Evolutionary conservation across 2,888 invertebrate genomes (phyloP).

Genomic region (Malachius bipustulatus): DNA sequence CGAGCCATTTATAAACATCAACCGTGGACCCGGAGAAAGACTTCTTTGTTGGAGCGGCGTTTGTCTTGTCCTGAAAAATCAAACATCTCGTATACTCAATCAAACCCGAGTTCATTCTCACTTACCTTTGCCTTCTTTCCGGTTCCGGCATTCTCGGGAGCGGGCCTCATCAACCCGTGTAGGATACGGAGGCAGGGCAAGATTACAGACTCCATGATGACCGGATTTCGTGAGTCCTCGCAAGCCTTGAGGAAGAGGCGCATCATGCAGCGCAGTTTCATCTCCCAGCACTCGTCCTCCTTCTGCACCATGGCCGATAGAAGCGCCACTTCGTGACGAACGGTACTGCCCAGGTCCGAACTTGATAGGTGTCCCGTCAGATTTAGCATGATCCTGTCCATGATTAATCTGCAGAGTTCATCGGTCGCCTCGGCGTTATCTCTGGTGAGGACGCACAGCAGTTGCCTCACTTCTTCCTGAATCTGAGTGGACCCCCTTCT

Average conservation of each 20-base stretch:
- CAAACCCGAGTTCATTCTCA: slow-evolving; percentile 7
- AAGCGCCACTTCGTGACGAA: slow-evolving; percentile 81
- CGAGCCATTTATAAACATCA: slow-evolving; percentile 62
- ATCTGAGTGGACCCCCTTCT: slow-evolving; percentile 69
- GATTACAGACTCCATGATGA: slow-evolving; percentile 82
- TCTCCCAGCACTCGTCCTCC: slow-evolving; percentile 93
- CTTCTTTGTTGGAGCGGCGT: slow-evolving; percentile 20
- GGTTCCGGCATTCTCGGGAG: slow-evolving; percentile 32
- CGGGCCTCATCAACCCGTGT: slow-evolving; percentile 65
- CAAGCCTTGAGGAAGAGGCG: slow-evolving; percentile 73
- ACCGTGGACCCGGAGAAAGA: slow-evolving; percentile 46
- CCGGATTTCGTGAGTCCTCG: slow-evolving; percentile 64
- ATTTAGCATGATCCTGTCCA: slow-evolving; percentile 73
- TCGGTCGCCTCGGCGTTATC: slow-evolving; percentile 75
- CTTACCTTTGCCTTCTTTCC: slow-evolving; percentile 17
- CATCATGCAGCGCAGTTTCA: slow-evolving; percentile 77
- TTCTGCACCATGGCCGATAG: slow-evolving; percentile 80
- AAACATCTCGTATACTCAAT: slow-evolving; percentile 10
- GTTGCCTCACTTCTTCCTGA: slow-evolving; percentile 78
- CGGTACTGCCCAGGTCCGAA: slow-evolving; percentile 59
- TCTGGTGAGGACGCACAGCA: slow-evolving; percentile 78
- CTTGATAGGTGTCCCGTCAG: slow-evolving; percentile 60
- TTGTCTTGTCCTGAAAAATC: slow-evolving; percentile 23
- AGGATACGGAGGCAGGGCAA: slow-evolving; percentile 88
- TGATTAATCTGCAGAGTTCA: slow-evolving; percentile 70